Base-by-base conservation (phyloP, 35 echinoderm and acorn worm genomes). In the Heliocidaris tuberculata region DNA sequence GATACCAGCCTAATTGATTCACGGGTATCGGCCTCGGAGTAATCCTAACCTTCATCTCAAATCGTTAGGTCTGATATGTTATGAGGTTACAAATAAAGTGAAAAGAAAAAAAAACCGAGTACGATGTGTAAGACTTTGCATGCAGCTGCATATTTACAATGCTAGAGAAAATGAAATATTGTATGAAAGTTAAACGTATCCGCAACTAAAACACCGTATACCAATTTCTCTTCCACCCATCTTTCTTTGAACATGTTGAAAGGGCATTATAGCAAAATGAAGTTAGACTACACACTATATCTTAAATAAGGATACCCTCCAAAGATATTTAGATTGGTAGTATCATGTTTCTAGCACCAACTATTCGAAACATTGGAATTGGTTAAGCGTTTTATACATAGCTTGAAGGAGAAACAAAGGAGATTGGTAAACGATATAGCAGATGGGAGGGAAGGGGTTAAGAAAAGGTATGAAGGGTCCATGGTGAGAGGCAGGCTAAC, bases 1-100 rank as follows among this genome's bases (percentile, higher is more conserved):
- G 87, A 89, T 89, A 89, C 13, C 87, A 19, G 87, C 13, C 87
- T 89, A 32, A 32, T 48, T 89, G 87, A 89, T 89, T 89, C 32
- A 30, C 12, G 87, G 47, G 87, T 89, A 89, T 89, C 19, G 87
- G 31, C 87, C 16, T 89, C 87, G 87, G 29, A 32, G 19, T 48
- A 48, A 47, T 32, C 87, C 29, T 89, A 89, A 48, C 47, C 87
- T 89, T 48, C 87, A 17, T 32, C 87, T 31, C 87, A 31, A 89
- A 31, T 78, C 65, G 65, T 78, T n/a, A 78, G 1, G 4, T 78
- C 60, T 24, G 60, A 21, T 70, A 70, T 19, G 17, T 70, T 21
- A 24, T 16, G 7, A 78, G 27, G 65, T 78, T 19, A n/a, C 7
- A 78, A 78, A 5, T 8, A 78, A 78, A 19, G 21, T 71, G 0